These are phyloP conservation scores for Conopomorpha cramerella DNA, from an alignment of 1,140 invertebrate genomes.

Conservation along the genomic window DNA sequence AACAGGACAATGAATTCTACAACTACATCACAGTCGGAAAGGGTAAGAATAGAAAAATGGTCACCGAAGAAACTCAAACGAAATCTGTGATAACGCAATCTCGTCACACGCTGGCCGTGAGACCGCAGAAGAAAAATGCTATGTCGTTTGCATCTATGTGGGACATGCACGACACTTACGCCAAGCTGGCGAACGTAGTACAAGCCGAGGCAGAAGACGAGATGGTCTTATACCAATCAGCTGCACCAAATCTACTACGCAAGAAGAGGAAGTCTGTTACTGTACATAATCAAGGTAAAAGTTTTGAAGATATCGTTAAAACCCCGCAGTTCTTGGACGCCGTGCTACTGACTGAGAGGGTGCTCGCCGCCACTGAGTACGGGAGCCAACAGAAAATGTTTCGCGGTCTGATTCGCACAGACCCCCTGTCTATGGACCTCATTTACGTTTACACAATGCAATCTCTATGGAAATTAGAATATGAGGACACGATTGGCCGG, in stretches of 20 bases:
- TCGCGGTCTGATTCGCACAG: conserved; percentile 63
- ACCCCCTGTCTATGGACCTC: conserved; percentile 64
- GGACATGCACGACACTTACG: conserved; percentile 73
- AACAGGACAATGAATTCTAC: conserved; percentile 68
- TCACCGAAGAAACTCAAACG: conserved; percentile 70
- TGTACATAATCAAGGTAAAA: conserved; percentile 15
- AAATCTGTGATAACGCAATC: conserved; percentile 62
- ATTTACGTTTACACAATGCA: conserved; percentile 67
- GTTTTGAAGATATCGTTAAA: conserved; percentile 27
- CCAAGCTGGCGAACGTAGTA: conserved; percentile 32
- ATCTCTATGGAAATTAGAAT: conserved; percentile 67
- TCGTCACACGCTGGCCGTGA: conserved; percentile 62
- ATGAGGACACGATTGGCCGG: conserved; percentile 38
- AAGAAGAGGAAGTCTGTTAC: conserved; percentile 18
- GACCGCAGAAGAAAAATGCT: conserved; percentile 58
- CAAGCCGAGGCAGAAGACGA: conserved; percentile 46
- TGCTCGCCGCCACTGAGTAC: conserved; percentile 70
- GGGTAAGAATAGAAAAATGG: conserved; percentile 65
- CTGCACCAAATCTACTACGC: conserved; percentile 22
- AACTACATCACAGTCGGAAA: conserved; percentile 65
- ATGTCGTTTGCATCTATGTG: conserved; percentile 71
- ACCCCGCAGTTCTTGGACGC: conserved; percentile 64
- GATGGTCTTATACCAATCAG: conserved; percentile 46
- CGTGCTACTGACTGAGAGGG: conserved; percentile 66
- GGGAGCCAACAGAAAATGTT: conserved; percentile 68